Percentiles rank a stretch among this genome's conserved stretches.
phyloP scores from a whole-genome alignment of 2,888 invertebrate genomes.

The Masnerella sp. region DNA sequence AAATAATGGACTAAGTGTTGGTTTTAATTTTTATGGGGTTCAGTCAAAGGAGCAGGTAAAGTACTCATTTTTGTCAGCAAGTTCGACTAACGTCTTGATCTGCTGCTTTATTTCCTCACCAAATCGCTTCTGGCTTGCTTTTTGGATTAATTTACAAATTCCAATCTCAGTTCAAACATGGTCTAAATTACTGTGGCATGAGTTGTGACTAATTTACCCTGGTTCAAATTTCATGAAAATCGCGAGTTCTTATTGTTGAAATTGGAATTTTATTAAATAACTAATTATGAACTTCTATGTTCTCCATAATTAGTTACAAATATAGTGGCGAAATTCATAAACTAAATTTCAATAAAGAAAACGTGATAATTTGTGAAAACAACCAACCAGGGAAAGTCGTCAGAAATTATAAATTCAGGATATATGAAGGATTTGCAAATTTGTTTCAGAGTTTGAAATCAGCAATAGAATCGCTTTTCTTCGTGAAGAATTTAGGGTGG shows the following conservation, averaged over 20 bases:
- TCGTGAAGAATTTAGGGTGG: slow-evolving; percentile 28
- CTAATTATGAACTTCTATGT: no score
- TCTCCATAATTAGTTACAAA: no score
- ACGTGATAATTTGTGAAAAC: no score
- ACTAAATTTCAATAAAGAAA: no score
- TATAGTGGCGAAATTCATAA: no score
- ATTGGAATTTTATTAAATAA: no score
- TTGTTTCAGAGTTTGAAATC: slow-evolving; percentile 36
- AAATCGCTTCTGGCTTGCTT: slow-evolving; percentile 9
- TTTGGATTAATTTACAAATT: no score
- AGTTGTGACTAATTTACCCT: slow-evolving; percentile 29
- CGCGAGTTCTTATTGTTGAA: no score
- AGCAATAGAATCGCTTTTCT: slow-evolving; percentile 23
- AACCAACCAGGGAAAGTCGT: no score
- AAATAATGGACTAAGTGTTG: slow-evolving; percentile 15
- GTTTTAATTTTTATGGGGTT: slow-evolving; percentile 3
- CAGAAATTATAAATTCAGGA: no score
- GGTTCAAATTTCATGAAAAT: no score
- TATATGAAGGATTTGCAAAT: no score
- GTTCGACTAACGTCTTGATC: background rate
- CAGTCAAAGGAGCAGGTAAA: background rate
- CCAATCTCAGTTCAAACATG: background rate
- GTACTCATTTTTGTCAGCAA: slow-evolving; percentile 3
- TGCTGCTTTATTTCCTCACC: background rate
- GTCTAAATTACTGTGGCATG: slow-evolving; percentile 7